Evolutionary conservation across 2,113 vertebrate species (phyloP), one percentile per base, ranked within the genome.

Genomic region (Neodontobutis hainanensis): DNA sequence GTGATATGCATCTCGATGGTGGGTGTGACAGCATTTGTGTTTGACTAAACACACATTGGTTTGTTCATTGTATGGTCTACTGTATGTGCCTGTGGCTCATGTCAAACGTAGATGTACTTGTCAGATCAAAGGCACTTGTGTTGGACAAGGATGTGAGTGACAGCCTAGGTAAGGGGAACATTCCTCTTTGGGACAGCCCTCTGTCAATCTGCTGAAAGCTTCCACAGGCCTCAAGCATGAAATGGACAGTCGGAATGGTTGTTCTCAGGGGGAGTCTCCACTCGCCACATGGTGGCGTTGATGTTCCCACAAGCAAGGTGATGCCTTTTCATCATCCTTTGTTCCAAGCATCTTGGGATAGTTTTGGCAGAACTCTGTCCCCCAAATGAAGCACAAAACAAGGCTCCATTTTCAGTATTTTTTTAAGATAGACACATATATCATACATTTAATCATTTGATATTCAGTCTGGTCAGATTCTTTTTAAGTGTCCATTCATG

Each of bases 161-260:
- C 61, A 1, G 71, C 65, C 6, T 80, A 67, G 65, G 75, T 73
- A 79, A 70, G 71, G 65, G 47, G 46, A 61, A 61, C 83, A 83
- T 84, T 82, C 73, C 70, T 65, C 63, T n/a, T 40, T 0, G 0
- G 46, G 32, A n/a, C 60, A 42, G 44, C 60, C 9, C 10, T 12
- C 65, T 72, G 84, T 88, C 68, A 36, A 80, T 83, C 84, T 63
- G 14, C 69, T 9, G 50, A 68, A 70, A 10, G 61, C 66, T 81
- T 85, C 73, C 49, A 12, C 48, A 45, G 27, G 36, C 65, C 68
- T 75, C 65, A 46, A 58, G 62, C 58, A 68, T 36, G 48, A 56
- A 77, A 46, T 62, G 52, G 52, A 75, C 53, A 68, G 40, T 68
- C 62, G 58, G 36, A 68, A 73, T 2, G 68, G 73, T 58, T 85